Evolutionary conservation across 2,113 vertebrate species (phyloP).

Genomic region (Azemiops feae): DNA sequence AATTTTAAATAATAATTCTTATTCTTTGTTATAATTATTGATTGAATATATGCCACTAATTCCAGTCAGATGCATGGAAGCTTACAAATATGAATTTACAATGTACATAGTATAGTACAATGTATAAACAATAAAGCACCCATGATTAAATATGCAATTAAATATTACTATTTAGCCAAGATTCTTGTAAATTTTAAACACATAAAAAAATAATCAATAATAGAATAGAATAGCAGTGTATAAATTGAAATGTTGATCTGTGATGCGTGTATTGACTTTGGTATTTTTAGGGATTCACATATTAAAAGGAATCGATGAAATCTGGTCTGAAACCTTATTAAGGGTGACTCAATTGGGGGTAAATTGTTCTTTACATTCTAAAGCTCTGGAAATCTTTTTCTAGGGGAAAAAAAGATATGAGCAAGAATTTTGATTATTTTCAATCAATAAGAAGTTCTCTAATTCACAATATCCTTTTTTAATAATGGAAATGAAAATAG

Average conservation of each 20-base stretch:
- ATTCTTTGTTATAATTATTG: not conserved
- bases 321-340: not conserved
- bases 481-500: not conserved
- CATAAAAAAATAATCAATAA: not conserved
- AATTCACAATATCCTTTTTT: not conserved
- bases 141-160: not conserved
- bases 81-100: too few species aligned
- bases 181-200: slow-evolving; percentile 8
- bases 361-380: not conserved
- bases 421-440: not conserved
- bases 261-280: not conserved
- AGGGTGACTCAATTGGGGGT: not conserved
- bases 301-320: not conserved
- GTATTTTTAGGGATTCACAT: not conserved
- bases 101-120: too few species aligned
- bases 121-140: too few species aligned
- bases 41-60: too few species aligned
- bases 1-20: not conserved
- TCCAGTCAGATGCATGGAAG: too few species aligned
- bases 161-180: not conserved
- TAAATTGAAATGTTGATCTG: not conserved
- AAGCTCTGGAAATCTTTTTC: not conserved
- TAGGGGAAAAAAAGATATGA: not conserved
- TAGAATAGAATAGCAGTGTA: not conserved
- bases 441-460: not conserved